These are phyloP conservation scores for Budorcas taxicolor DNA, from an alignment of 2,113 vertebrate genomes.

Conservation along the genomic window DNA sequence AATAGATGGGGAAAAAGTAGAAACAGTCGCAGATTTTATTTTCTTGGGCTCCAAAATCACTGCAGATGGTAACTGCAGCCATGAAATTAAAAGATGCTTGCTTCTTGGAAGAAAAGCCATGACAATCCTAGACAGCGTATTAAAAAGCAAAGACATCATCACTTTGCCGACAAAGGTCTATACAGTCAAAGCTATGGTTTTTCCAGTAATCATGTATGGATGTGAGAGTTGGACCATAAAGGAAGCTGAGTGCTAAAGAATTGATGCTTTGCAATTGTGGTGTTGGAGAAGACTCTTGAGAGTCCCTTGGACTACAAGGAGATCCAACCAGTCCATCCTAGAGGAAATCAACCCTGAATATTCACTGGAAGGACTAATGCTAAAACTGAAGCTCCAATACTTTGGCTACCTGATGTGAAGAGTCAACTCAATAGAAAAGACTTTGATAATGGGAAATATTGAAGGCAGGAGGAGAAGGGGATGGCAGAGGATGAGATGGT, in stretches of 20 bases:
- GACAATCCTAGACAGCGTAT: not conserved
- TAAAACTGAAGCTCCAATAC: not conserved
- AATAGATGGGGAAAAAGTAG: not conserved
- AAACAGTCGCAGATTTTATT: not conserved
- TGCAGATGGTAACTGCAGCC: not conserved
- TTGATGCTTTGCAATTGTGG: not conserved
- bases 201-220: not conserved
- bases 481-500: not conserved
- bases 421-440: not conserved
- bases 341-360: not conserved
- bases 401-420: not conserved
- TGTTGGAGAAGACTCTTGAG: not conserved
- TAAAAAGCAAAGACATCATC: not conserved
- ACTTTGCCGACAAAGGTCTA: not conserved
- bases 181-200: not conserved
- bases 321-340: not conserved
- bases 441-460: not conserved
- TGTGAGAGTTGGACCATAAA: not conserved
- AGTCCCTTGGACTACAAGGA: not conserved
- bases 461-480: not conserved
- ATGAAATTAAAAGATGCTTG: not conserved
- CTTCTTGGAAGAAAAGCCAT: not conserved
- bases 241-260: not conserved
- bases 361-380: not conserved
- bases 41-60: not conserved